phyloP scores from a whole-genome alignment of 1,140 invertebrate species.

The Papilio machaon region DNA sequence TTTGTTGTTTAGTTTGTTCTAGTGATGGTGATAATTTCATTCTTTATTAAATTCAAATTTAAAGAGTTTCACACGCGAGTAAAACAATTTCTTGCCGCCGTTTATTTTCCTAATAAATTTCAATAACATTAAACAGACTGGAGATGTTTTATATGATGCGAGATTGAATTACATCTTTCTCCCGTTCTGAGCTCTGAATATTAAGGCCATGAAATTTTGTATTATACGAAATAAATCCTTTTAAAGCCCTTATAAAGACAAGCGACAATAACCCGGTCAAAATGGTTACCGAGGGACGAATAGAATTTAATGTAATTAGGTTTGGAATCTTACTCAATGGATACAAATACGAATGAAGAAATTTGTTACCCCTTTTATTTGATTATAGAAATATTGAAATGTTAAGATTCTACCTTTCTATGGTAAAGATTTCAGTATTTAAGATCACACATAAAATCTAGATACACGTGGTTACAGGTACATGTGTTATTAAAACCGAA shows the following conservation, averaged over 20 bases:
- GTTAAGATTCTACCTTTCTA: not conserved
- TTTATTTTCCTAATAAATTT: not conserved
- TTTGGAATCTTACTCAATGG: constrained; percentile 28
- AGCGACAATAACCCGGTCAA: constrained; percentile 35
- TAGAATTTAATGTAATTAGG: constrained; percentile 32
- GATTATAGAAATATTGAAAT: not conserved
- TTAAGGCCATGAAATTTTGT: constrained; percentile 30
- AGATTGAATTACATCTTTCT: constrained; percentile 32
- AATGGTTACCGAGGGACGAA: constrained; percentile 32
- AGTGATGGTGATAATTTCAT: not conserved
- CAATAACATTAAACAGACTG: constrained; percentile 1
- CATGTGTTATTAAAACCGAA: not conserved
- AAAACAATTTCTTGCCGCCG: not conserved
- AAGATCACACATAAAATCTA: not conserved
- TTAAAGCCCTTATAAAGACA: constrained; percentile 32
- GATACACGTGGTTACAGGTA: too few species aligned
- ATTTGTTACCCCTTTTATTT: constrained; percentile 8
- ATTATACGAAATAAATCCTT: constrained; percentile 33
- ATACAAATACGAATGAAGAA: not conserved
- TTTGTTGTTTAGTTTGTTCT: too few species aligned
- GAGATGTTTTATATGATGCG: not conserved
- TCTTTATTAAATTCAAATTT: not conserved
- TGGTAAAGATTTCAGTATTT: not conserved
- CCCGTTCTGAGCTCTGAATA: not conserved
- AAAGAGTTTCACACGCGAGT: not conserved